These are phyloP conservation scores for Xestobium rufovillosum DNA, from an alignment of 2,888 invertebrate genomes.

Conservation along the genomic window DNA sequence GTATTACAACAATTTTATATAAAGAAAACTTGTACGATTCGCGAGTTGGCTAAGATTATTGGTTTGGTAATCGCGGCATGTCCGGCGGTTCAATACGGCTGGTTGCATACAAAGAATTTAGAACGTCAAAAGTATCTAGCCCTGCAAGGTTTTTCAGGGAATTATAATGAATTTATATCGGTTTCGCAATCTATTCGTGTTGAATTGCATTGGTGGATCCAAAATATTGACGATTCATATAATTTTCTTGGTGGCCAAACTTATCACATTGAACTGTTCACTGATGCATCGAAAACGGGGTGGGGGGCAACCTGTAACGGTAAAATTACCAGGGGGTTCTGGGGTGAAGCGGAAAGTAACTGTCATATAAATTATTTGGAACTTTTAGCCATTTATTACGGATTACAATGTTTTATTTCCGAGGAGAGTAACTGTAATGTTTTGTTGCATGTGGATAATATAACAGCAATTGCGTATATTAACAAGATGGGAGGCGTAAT, in stretches of 20 bases:
- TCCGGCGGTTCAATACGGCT: conserved; percentile 15
- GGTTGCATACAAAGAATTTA: conserved; percentile 14
- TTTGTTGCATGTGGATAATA: conserved; percentile 9
- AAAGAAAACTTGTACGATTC: neutral
- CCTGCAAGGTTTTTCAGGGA: neutral
- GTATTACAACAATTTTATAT: neutral
- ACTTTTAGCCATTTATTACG: conserved; percentile 13
- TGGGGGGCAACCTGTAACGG: conserved; percentile 18
- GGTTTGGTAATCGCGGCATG: conserved; percentile 17
- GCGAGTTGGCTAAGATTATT: conserved; percentile 8
- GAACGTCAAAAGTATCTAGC: neutral
- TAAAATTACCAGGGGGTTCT: conserved; percentile 9
- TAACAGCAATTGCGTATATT: conserved; percentile 12
- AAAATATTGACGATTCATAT: neutral
- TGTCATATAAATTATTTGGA: too few relatives aligned
- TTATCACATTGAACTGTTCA: too few relatives aligned
- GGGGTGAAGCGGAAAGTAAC: too few relatives aligned
- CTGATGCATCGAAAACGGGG: conserved; percentile 21
- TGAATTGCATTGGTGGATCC: neutral
- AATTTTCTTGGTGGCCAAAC: neutral
- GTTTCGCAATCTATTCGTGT: neutral
- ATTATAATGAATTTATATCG: neutral
- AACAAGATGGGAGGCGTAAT: conserved; percentile 15
- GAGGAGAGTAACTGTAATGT: neutral
- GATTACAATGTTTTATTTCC: neutral